Evolutionary conservation across 2,113 vertebrate genomes (phyloP).

Genomic region (Zingel zingel): DNA sequence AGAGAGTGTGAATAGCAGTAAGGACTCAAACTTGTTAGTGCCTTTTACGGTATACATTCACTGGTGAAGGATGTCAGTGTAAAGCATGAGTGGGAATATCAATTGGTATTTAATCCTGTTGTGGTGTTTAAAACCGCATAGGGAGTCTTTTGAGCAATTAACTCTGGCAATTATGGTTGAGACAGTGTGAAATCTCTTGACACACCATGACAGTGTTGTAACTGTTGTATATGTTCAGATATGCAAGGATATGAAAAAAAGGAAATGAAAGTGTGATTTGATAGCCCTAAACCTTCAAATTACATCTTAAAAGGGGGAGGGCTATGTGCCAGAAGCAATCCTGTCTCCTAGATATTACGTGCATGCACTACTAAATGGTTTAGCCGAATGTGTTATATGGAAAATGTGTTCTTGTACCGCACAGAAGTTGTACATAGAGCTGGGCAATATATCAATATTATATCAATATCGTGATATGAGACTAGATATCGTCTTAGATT

Average conservation of each 20-base stretch:
- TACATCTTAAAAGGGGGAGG: not conserved
- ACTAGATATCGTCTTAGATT: too few relatives aligned
- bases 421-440: too few relatives aligned
- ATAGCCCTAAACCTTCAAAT: constrained; percentile 21
- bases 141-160: constrained; percentile 64
- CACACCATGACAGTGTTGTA: constrained; percentile 37
- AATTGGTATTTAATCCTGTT: constrained; percentile 66
- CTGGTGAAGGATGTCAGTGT: constrained; percentile 41
- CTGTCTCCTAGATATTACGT: not conserved
- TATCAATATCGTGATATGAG: too few relatives aligned
- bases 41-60: constrained; percentile 57
- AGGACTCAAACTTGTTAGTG: constrained; percentile 45
- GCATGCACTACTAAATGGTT: not conserved
- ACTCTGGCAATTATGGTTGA: constrained; percentile 49
- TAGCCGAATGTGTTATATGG: not conserved
- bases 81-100: constrained; percentile 60
- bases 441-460: too few relatives aligned
- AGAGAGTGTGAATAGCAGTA: constrained; percentile 21
- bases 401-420: not conserved
- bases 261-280: constrained; percentile 18
- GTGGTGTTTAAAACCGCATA: constrained; percentile 38
- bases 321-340: not conserved
- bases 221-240: constrained; percentile 23
- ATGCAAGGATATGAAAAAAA: constrained; percentile 20
- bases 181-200: constrained; percentile 64